phyloP scores from a whole-genome alignment of 2,888 invertebrate genomes.

The Alviniconcha strummeri region DNA sequence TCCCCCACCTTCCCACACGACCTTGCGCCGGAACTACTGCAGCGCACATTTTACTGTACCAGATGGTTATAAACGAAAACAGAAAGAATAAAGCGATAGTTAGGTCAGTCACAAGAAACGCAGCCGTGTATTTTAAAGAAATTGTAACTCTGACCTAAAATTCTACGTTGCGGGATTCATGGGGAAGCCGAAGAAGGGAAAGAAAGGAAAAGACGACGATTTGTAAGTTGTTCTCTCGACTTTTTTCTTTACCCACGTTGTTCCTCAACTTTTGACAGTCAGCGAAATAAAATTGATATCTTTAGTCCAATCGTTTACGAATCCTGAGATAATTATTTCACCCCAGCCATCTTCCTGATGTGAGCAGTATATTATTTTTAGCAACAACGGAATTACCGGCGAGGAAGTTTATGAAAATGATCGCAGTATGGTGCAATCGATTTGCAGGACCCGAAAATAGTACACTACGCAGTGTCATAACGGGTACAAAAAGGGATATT shows the following conservation, averaged over 20 bases:
- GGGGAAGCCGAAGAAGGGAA: slow-evolving; percentile 68
- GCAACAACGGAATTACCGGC: no score
- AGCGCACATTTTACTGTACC: neutral
- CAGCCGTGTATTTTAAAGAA: neutral
- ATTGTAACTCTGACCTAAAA: neutral
- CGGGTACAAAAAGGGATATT: no score
- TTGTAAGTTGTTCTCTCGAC: slow-evolving; percentile 35
- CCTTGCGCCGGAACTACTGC: neutral
- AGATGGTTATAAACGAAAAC: neutral
- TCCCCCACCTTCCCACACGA: neutral
- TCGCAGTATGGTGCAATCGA: no score
- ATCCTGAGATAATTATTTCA: neutral
- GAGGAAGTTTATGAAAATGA: no score
- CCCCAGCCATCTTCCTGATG: neutral
- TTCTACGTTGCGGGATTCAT: slow-evolving; percentile 43
- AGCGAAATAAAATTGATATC: neutral
- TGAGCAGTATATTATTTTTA: no score
- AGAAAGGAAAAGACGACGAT: slow-evolving; percentile 57
- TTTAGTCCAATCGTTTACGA: neutral
- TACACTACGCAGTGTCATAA: no score
- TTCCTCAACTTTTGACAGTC: slow-evolving; percentile 38
- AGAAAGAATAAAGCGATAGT: neutral
- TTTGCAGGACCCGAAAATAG: no score
- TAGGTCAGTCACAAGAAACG: neutral
- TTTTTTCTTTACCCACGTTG: neutral